phyloP scores from a whole-genome alignment of 1,140 invertebrate genomes.

The Centruroides sculpturatus region DNA sequence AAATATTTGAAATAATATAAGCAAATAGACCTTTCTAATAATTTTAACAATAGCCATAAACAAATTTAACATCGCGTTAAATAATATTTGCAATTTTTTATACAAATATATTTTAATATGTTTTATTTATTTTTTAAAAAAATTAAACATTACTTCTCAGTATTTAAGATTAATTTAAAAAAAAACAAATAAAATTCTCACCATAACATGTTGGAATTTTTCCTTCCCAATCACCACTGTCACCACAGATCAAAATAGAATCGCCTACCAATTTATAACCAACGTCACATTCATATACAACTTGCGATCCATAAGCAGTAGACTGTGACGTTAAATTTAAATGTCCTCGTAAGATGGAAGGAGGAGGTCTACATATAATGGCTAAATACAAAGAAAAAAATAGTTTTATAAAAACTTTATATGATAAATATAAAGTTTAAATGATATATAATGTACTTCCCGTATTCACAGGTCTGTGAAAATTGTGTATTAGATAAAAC shows the following conservation, averaged over 20 bases:
- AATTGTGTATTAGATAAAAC: too few relatives aligned
- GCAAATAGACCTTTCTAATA: too few relatives aligned
- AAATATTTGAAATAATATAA: too few relatives aligned
- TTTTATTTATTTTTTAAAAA: not conserved
- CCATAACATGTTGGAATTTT: conserved; percentile 38
- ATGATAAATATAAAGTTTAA: too few relatives aligned
- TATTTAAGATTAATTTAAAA: not conserved
- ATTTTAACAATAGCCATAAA: too few relatives aligned
- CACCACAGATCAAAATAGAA: conserved; percentile 46
- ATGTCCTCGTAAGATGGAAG: conserved; percentile 50
- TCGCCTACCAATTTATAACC: conserved; percentile 49
- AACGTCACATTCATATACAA: conserved; percentile 54
- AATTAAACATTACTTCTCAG: not conserved
- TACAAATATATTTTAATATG: too few relatives aligned
- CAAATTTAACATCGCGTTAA: too few relatives aligned
- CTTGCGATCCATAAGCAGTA: conserved; percentile 47
- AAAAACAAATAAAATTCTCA: not conserved
- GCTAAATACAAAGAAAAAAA: conserved; percentile 31
- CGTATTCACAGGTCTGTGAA: too few relatives aligned
- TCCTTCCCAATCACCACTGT: conserved; percentile 63
- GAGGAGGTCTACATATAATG: conserved; percentile 56
- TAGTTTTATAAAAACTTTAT: too few relatives aligned
- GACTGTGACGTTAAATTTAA: conserved; percentile 45
- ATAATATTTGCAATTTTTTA: too few relatives aligned
- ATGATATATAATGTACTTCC: too few relatives aligned